These are phyloP conservation scores for Tigriopus californicus DNA, from an alignment of 2,888 invertebrate genomes.

Conservation along the genomic window DNA sequence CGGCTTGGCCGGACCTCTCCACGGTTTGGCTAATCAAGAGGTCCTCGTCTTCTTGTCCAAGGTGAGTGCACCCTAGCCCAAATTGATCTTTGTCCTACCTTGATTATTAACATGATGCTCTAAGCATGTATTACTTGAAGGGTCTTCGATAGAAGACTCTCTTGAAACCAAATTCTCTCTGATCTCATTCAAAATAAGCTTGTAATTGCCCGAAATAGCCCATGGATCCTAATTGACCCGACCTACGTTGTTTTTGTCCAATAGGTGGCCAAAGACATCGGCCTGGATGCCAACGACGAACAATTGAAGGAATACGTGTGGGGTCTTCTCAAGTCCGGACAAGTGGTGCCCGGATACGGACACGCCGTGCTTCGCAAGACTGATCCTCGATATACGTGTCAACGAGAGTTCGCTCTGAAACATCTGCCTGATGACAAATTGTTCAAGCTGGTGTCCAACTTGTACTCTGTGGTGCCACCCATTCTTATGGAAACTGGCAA, in stretches of 20 bases:
- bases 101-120: too few species aligned
- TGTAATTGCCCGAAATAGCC: too few species aligned
- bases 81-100: too few species aligned
- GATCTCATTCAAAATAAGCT: background rate
- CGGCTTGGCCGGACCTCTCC: conserved; percentile 83
- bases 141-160: too few species aligned
- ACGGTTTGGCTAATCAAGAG: conserved; percentile 89
- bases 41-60: conserved; percentile 25
- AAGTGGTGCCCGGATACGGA: conserved; percentile 91
- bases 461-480: conserved; percentile 82
- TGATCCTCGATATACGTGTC: conserved; percentile 77
- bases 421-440: conserved; percentile 76
- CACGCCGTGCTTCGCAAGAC: conserved; percentile 91
- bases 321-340: conserved; percentile 86
- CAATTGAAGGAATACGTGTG: conserved; percentile 88
- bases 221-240: background rate
- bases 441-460: conserved; percentile 72
- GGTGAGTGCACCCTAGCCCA: background rate
- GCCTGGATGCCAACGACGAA: conserved; percentile 67
- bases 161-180: background rate
- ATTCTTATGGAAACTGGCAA: conserved; percentile 81
- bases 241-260: background rate
- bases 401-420: conserved; percentile 81
- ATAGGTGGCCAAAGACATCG: conserved; percentile 42
- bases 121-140: background rate